Conservation (phyloP, 2,797 vertebrate species). For the Tamandua tetradactyla region DNA sequence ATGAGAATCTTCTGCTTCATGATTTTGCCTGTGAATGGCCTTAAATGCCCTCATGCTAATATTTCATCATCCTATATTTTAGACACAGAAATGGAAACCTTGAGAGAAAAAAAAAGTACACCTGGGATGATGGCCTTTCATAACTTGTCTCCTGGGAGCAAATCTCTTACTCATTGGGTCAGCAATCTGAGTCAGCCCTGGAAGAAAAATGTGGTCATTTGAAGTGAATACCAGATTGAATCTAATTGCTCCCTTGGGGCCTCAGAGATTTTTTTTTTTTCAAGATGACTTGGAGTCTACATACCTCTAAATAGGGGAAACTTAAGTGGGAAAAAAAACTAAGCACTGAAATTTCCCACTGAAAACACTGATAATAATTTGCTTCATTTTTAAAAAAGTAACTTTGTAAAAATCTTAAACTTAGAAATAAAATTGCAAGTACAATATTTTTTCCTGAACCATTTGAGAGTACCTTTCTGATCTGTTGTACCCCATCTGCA, state of each 20-base stretch:
- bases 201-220: slow-evolving; percentile 4
- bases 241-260: slow-evolving; percentile 68
- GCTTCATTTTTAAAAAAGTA: neutral
- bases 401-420: neutral
- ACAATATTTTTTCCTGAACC: neutral
- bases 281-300: neutral
- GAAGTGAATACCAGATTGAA: slow-evolving; percentile 51
- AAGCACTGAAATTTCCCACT: neutral
- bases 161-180: slow-evolving; percentile 41
- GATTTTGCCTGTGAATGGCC: neutral
- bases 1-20: neutral
- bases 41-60: neutral
- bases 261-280: neutral
- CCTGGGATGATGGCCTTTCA: slow-evolving; percentile 61
- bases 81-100: slow-evolving; percentile 54
- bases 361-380: neutral
- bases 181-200: slow-evolving; percentile 55
- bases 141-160: slow-evolving; percentile 41
- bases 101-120: slow-evolving; percentile 13
- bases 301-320: neutral
- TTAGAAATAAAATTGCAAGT: neutral
- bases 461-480: neutral
- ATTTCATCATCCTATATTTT: slow-evolving; percentile 12
- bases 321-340: neutral
- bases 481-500: too few species aligned